These are phyloP conservation scores for Drosophila virilis DNA, from an alignment of 1,140 invertebrate genomes.

Conservation along the genomic window DNA sequence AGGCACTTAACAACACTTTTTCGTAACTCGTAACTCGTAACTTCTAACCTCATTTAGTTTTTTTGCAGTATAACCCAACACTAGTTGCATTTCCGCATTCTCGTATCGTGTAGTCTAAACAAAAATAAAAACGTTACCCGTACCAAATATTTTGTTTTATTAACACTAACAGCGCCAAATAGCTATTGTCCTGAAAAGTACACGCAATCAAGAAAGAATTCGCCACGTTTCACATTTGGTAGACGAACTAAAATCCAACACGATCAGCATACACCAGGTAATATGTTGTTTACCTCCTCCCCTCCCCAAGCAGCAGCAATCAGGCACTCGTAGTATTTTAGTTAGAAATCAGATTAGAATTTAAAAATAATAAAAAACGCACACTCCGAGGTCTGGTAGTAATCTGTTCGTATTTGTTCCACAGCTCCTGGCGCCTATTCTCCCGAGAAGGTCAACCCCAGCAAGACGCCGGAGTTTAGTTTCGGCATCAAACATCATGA, in stretches of 20 bases:
- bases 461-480: slow-evolving; percentile 87
- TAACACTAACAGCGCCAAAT: slow-evolving; percentile 85
- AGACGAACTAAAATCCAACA: slow-evolving; percentile 83
- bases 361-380: too few relatives aligned
- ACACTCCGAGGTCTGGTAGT: not conserved
- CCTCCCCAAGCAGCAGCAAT: slow-evolving; percentile 2
- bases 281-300: slow-evolving; percentile 29
- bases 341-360: slow-evolving; percentile 21
- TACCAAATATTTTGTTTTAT: slow-evolving; percentile 74
- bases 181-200: slow-evolving; percentile 87
- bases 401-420: slow-evolving; percentile 30
- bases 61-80: slow-evolving; percentile 6
- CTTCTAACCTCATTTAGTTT: slow-evolving; percentile 4
- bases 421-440: slow-evolving; percentile 87
- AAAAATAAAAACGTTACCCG: slow-evolving; percentile 32
- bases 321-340: slow-evolving; percentile 33
- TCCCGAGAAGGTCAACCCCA: slow-evolving; percentile 87
- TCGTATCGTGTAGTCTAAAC: slow-evolving; percentile 49
- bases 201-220: slow-evolving; percentile 86
- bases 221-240: slow-evolving; percentile 84
- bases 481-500: slow-evolving; percentile 88
- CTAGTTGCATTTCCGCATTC: slow-evolving; percentile 1
- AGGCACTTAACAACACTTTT: slow-evolving; percentile 3
- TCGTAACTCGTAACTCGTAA: not conserved
- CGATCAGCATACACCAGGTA: slow-evolving; percentile 85